Conservation (phyloP, 1,140 invertebrate species). For the Ylistrum balloti region DNA sequence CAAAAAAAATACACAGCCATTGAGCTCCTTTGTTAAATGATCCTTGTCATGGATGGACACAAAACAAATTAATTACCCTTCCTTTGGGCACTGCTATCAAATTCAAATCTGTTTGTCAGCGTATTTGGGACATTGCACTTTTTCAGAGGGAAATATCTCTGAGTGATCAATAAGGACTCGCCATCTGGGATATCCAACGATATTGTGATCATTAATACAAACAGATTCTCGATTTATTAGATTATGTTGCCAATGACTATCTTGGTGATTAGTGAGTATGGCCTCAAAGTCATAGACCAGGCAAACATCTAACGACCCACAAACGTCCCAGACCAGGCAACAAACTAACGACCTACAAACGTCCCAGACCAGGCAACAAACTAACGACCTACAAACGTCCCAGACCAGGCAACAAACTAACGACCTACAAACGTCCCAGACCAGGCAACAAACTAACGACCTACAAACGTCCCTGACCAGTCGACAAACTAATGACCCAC, state of each 20-base stretch:
- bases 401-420: too few species aligned
- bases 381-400: too few species aligned
- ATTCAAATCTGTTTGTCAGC: slow-evolving; percentile 27
- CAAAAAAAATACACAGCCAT: background rate
- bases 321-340: too few species aligned
- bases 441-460: too few species aligned
- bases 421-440: too few species aligned
- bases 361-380: too few species aligned
- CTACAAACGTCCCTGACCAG: too few species aligned
- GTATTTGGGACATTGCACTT: slow-evolving; percentile 28
- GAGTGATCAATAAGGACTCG: background rate
- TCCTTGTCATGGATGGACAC: background rate
- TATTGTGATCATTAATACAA: background rate
- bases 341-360: too few species aligned
- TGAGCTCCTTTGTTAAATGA: background rate
- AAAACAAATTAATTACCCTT: slow-evolving; percentile 20
- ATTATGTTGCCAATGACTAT: slow-evolving; percentile 9
- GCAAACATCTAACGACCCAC: background rate
- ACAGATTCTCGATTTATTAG: slow-evolving; percentile 13
- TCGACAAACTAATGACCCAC: too few species aligned
- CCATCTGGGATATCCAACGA: slow-evolving; percentile 20
- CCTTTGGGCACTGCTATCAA: slow-evolving; percentile 1
- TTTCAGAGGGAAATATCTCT: slow-evolving; percentile 28
- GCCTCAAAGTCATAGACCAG: background rate
- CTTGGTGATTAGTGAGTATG: background rate